Evolutionary conservation across 1,140 invertebrate genomes (phyloP), one percentile per base, ranked within the genome.

Genomic region (Limonius californicus): DNA sequence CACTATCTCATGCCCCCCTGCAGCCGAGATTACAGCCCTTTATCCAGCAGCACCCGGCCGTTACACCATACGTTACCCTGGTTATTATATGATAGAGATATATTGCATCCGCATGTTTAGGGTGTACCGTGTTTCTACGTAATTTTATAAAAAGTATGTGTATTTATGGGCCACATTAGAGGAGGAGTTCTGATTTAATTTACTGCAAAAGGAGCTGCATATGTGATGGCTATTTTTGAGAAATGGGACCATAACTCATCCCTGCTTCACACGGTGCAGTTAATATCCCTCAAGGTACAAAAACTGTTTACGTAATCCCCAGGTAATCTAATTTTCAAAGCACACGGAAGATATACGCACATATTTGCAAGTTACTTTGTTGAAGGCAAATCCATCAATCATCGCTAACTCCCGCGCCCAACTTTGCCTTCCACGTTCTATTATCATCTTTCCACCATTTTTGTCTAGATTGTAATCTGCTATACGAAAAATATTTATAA

Each of bases 61-160:
- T 63, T 61, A 61, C 61, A 63, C 64, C 64, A 68, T 68, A 65
- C 61, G 67, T 68, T 68, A 68, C 64, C 57, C 64, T 61, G 59
- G 63, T 63, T 67, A 69, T 69, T 69, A 69, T 66, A 65, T 62
- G 68, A 69, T 69, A 65, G 68, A 67, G 63, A 69, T 69, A 67
- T 67, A 69, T 67, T 57, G 61, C 58, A 50, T 47, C 62, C 61
- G 65, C 65, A 66, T 66, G 58, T 63, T 66, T 66, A 57, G 57
- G 64, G 53, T 60, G 57, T 21, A 16, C 43, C 43, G 43, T 45
- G 43, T 15, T 45, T n/a, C 43, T n/a, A 3, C n/a, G 16, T 45
- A 45, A 45, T 45, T 45, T 45, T 45, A 45, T 45, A 15, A 45
- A 45, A 45, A 45, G 4, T 32, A 32, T 32, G 27, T 32, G 27